Conservation (phyloP, 2,888 invertebrate genomes). For the Chymomyza procnemis region DNA sequence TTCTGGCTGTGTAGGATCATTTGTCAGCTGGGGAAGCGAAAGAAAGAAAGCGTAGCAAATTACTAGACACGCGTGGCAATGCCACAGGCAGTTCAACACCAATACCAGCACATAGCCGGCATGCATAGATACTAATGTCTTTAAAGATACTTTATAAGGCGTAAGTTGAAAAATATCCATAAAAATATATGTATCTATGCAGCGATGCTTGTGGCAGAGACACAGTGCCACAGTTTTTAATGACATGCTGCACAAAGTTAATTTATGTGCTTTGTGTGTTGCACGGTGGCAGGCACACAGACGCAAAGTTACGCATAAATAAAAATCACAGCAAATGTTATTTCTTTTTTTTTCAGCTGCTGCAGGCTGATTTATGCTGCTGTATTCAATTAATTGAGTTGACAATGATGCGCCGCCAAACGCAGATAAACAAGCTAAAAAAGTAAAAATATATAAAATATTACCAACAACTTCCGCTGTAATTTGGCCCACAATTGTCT, state of each 20-base stretch:
- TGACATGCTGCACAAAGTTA: constrained; percentile 39
- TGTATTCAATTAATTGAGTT: constrained; percentile 4
- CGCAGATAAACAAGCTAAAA: neutral
- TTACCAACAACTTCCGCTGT: constrained; percentile 38
- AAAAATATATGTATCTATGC: constrained; percentile 26
- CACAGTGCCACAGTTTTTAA: constrained; percentile 47
- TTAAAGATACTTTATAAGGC: neutral
- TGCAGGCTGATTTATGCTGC: constrained; percentile 31
- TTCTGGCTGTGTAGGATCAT: constrained; percentile 10
- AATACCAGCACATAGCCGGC: constrained; percentile 8
- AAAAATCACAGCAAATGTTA: constrained; percentile 39
- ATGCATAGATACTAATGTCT: constrained; percentile 1
- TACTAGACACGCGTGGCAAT: constrained; percentile 23
- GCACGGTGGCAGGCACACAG: neutral
- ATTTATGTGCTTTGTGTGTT: constrained; percentile 44
- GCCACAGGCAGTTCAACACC: constrained; percentile 1
- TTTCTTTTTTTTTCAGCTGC: constrained; percentile 38
- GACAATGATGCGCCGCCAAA: neutral
- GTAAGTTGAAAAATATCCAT: constrained; percentile 14
- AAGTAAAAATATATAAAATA: neutral
- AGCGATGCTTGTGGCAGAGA: neutral
- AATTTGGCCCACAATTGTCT: constrained; percentile 36
- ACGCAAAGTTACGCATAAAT: neutral
- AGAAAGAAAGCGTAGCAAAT: constrained; percentile 13
- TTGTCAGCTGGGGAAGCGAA: constrained; percentile 17